Evolutionary conservation across 2,113 vertebrate genomes (phyloP), one percentile per base, ranked within the genome.

Genomic region (Accipiter cooperii): DNA sequence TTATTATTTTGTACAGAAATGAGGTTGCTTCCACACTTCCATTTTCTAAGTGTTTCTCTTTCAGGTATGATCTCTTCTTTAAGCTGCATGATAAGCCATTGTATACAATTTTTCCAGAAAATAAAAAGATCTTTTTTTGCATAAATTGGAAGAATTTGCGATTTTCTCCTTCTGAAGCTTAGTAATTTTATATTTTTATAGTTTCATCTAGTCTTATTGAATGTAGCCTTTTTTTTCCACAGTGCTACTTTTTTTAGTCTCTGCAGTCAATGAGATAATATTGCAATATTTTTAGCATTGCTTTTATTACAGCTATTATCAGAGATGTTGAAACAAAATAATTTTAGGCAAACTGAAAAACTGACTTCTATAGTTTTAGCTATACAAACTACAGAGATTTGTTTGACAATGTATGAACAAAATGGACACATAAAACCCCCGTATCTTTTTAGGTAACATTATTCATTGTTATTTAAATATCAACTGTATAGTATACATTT

Each of bases 221-320:
- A 46, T 58, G 29, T 58, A 70, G 36, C 24, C 7, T n/a, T 68
- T 76, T 33, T 58, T 84, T 65, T 58, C 33, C 33, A 1, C 29
- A 29, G 12, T 71, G 44, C 16, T 55, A 34, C 80, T 90, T 38
- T 74, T 85, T 94, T 75, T 46, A 81, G 44, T 81, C 38, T 54
- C 42, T 66, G 34, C 7, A 75, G n/a, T 54, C 47, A 68, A n/a
- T 84, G 47, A 89, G 60, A 63, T 54, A 93, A 82, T 77, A 84
- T 17, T 70, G 17, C 34, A 55, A 63, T 71, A 87, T 96, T 81
- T 93, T 77, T 87, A 81, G 26, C n/a, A 47, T 49, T 90, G 13
- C 65, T 90, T 63, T 5, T n/a, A 49, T 74, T 84, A 49, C 34
- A 78, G n/a, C 18, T 77, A 7, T 78, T 87, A 63, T 55, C 49